Conservation (phyloP, 2,888 invertebrate species). For the Erebia palarica region DNA sequence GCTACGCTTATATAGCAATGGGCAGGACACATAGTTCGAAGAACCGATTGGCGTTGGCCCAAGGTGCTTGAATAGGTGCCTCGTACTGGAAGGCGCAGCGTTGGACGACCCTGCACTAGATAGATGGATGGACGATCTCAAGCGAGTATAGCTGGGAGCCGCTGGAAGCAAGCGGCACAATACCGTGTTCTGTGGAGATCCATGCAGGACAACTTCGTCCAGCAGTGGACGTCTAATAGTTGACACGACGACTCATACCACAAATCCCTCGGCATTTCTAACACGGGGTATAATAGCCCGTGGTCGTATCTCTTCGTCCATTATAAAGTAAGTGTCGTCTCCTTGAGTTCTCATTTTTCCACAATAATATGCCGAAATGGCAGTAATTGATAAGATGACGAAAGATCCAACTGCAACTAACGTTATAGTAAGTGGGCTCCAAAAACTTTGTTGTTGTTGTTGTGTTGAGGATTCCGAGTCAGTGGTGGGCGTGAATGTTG, state of each 20-base stretch:
- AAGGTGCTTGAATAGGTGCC: no score
- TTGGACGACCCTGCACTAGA: no score
- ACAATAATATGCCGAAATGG: constrained; percentile 46
- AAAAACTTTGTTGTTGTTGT: constrained; percentile 44
- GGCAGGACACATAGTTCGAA: no score
- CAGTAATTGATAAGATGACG: constrained; percentile 40
- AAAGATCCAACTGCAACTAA: constrained; percentile 44
- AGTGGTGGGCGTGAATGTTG: background rate
- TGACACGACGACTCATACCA: background rate
- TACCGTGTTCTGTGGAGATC: no score
- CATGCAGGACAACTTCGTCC: no score
- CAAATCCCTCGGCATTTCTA: constrained; percentile 10
- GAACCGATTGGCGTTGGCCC: no score
- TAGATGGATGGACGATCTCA: no score
- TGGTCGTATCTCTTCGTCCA: constrained; percentile 42
- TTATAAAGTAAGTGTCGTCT: constrained; percentile 14
- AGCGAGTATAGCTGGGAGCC: no score
- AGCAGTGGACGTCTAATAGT: no score
- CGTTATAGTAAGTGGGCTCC: constrained; percentile 48
- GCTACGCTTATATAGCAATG: no score
- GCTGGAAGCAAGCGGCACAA: no score
- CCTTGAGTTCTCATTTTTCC: constrained; percentile 43
- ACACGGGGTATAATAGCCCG: constrained; percentile 43
- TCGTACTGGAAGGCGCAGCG: no score
- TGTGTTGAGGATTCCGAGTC: constrained; percentile 47